A percentile compares a stretch with the other conserved stretches of the same genome.
phyloP scores from a whole-genome alignment of 37 sponge, comb jelly and placozoan species.

The Lycopodina hypogea region DNA sequence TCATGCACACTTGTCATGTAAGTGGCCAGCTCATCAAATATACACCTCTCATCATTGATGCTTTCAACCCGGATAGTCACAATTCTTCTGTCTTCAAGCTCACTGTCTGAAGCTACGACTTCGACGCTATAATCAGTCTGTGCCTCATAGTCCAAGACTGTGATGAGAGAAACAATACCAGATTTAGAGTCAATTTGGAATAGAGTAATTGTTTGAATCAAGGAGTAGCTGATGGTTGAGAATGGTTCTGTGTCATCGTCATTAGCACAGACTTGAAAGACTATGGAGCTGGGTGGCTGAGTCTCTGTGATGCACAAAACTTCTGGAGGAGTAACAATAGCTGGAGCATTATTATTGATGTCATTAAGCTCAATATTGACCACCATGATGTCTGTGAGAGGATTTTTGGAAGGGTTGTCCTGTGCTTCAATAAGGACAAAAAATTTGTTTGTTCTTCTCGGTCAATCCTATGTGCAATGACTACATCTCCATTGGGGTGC shows the following conservation, averaged over 20 bases:
- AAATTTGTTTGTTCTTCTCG: conserved; percentile 26
- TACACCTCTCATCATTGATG: conserved; percentile 52
- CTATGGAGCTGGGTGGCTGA: neutral
- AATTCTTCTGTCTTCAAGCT: neutral
- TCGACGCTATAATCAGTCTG: conserved; percentile 1
- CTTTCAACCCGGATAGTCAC: conserved; percentile 30
- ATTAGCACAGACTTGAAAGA: conserved; percentile 16
- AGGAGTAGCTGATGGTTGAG: conserved; percentile 21
- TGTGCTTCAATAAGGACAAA: conserved; percentile 36
- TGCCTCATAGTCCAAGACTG: conserved; percentile 33
- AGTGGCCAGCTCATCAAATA: neutral
- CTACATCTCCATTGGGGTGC: conserved; percentile 16
- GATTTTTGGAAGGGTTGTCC: conserved; percentile 21
- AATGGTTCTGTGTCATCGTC: conserved; percentile 42
- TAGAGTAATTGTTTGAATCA: neutral
- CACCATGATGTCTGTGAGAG: conserved; percentile 5
- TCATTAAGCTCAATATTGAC: conserved; percentile 49
- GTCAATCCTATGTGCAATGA: conserved; percentile 22
- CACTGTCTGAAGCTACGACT: conserved; percentile 27
- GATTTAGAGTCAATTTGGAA: conserved; percentile 38
- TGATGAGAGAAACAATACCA: conserved; percentile 24
- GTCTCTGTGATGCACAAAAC: neutral
- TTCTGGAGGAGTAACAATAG: conserved; percentile 18
- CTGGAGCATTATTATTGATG: conserved; percentile 58
- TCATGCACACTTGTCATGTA: conserved; percentile 26